Base-by-base conservation (phyloP, 2,113 vertebrate genomes). In the Tinamus guttatus region DNA sequence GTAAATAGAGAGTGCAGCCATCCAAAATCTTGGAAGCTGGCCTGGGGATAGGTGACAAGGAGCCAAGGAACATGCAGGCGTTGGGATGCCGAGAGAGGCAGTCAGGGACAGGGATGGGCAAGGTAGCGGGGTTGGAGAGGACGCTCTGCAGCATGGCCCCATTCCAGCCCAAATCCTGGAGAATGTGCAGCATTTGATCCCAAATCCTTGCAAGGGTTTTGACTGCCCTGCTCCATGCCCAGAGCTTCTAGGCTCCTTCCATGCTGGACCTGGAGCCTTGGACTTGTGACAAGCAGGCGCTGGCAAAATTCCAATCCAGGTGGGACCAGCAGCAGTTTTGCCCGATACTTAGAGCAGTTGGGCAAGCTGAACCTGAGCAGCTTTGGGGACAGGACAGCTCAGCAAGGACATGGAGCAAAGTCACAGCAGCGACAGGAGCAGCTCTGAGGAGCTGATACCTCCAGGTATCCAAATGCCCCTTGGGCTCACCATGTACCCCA, bases 111-210 rank as follows among this genome's bases (percentile, higher is more conserved):
- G 56, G 30, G 21, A 56, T 13, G 45, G 5, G 22, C 22, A 24
- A 0, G 0, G 67, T 43, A 56, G 34, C 0, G 0, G 2, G 45
- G 38, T 5, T 19, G 67, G 70, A 60, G 70, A 60, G 19, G 20
- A 41, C 21, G 51, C 1, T 2, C 17, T 19, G 21, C 36, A 5
- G 28, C 2, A 8, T 0, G 3, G 30, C 7, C 4, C 0, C 24
- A 54, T 24, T 64, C 8, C 68, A 40, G 34, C 5, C 51, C 81
- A 85, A 59, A 51, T 2, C 41, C 49, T 49, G 49, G 21, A 22
- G 21, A 11, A 49, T 49, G 6, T 11, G 6, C 28, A 32, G 10
- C 19, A 32, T 32, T 58, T 58, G 28, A 58, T 32, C 30, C 16
- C 54, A 32, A 10, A 28, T 58, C 30, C 54, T 32, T 32, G 54